Base-by-base conservation (phyloP, 1,140 invertebrate genomes). In the Drosophila auraria region DNA sequence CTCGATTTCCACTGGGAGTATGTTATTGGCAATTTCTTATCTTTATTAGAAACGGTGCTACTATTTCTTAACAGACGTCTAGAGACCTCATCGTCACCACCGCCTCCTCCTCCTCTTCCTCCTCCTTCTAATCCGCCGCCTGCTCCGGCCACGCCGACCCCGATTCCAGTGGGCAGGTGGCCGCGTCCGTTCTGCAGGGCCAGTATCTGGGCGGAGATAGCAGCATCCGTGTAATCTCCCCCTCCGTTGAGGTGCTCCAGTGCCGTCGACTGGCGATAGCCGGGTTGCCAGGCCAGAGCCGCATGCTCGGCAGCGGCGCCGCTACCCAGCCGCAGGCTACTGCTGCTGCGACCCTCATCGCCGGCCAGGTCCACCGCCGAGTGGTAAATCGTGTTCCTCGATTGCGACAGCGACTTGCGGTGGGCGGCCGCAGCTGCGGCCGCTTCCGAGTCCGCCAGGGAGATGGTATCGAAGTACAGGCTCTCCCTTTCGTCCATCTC, bases 11-110 rank as follows among this genome's bases (percentile, higher is more conserved):
- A 93, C 82, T 93, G 91, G 91, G 92, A 93, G 86, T 93, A 93
- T 87, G 92, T 93, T 92, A 93, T 93, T 92, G 91, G 92, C 91
- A 93, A 92, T 93, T 93, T 93, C 91, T 93, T 93, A 93, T 91
- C 82, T 90, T 87, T 92, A 92, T 83, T 92, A 81, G 79, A 83
- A 91, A 89, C 74, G 87, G 76, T 90, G 80, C 87, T 92, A 93
- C 76, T 93, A 82, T 87, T 87, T 82, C 83, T 87, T 87, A 93
- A 82, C 54, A 93, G 92, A 75, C 91, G 89, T 80, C 86, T 92
- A 93, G 92, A 93, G 86, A 93, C 92, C 91, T 93, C 92, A 91
- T 93, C 92, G 75, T 83, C 84, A 77, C 73, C 70, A 53, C 60
- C 51, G 54, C 70, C 57, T 20, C 23, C 23, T 27, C 51, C 64